A percentile compares a stretch with the other conserved stretches of the same genome.
Evolutionary conservation across 1,140 invertebrate species (phyloP).

Genomic region (Plectrocnemia conspersa): DNA sequence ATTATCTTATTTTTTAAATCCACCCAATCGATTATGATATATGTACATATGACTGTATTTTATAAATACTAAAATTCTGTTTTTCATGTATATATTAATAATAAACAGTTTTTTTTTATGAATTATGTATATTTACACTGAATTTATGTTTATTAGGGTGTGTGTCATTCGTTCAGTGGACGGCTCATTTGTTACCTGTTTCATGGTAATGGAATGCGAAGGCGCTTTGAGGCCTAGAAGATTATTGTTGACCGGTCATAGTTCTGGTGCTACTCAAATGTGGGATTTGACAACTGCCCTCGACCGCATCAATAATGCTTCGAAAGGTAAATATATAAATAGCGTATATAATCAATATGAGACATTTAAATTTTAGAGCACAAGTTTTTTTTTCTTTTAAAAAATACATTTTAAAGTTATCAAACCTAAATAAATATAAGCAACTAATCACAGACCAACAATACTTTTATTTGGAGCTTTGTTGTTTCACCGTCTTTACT

Average conservation of each 20-base stretch:
- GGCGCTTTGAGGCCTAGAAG: constrained; percentile 84
- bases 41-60: no score
- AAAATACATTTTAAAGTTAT: constrained; percentile 3
- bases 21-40: no score
- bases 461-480: no score
- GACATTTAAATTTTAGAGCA: constrained; percentile 3
- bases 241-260: constrained; percentile 93
- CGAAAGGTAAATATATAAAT: constrained; percentile 54
- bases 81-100: no score
- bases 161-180: constrained; percentile 94
- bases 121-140: no score
- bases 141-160: no score
- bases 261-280: constrained; percentile 93
- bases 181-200: constrained; percentile 88
- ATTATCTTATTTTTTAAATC: no score
- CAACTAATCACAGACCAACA: no score
- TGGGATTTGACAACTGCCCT: constrained; percentile 97
- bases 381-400: constrained; percentile 9
- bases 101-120: no score
- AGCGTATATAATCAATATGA: constrained; percentile 1
- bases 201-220: constrained; percentile 96
- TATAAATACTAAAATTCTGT: no score
- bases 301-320: constrained; percentile 69
- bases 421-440: no score
- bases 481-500: no score